phyloP scores from a whole-genome alignment of 2,888 invertebrate genomes.

The Rhogogaster chlorosoma region DNA sequence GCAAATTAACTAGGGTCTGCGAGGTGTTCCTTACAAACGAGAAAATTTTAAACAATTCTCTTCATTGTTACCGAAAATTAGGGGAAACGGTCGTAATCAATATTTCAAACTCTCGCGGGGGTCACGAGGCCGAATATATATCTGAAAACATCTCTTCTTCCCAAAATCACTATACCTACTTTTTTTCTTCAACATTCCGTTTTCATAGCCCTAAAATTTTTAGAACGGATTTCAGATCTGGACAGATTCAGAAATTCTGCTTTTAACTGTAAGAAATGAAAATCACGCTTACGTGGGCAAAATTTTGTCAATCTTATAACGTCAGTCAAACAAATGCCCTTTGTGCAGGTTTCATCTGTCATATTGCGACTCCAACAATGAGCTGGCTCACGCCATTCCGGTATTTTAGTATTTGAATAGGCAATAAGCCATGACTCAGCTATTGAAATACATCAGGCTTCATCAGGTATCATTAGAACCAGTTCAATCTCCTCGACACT shows the following conservation, averaged over 20 bases:
- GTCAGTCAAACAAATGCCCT: neutral
- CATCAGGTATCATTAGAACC: slow-evolving; percentile 9
- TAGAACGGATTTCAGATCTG: neutral
- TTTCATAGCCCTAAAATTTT: neutral
- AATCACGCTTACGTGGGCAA: neutral
- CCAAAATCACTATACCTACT: no score
- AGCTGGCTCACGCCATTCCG: neutral
- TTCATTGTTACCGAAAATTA: neutral
- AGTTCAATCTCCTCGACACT: slow-evolving; percentile 5
- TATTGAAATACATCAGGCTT: neutral
- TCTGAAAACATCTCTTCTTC: neutral
- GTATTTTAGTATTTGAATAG: slow-evolving; percentile 10
- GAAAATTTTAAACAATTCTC: neutral
- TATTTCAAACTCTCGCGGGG: neutral
- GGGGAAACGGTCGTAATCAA: neutral
- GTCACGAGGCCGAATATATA: neutral
- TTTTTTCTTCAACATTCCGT: neutral
- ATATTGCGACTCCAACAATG: slow-evolving; percentile 2
- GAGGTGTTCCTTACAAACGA: slow-evolving; percentile 12
- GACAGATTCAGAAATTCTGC: neutral
- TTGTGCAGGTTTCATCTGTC: neutral
- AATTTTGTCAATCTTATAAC: neutral
- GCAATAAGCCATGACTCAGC: neutral
- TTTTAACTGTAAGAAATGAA: neutral
- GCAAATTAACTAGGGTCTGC: slow-evolving; percentile 29